These are phyloP conservation scores for Eurystomus glaucurus DNA, from an alignment of 2,797 vertebrate species.

Conservation along the genomic window DNA sequence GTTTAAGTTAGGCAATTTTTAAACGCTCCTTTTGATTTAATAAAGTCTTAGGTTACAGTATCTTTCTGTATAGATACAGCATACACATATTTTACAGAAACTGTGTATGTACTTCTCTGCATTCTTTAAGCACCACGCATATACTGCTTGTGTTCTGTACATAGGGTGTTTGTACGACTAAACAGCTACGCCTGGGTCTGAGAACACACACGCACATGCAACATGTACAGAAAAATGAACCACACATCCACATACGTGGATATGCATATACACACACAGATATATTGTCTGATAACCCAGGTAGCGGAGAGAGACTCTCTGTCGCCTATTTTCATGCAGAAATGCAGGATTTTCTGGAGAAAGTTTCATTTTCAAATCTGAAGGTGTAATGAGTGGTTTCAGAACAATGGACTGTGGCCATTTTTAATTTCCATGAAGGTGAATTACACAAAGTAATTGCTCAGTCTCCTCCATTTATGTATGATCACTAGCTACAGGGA, in stretches of 20 bases:
- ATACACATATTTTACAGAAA: not conserved
- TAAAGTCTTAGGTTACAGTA: not conserved
- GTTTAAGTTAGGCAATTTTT: conserved; percentile 67
- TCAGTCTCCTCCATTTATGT: not conserved
- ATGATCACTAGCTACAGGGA: not conserved
- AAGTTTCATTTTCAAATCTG: conserved; percentile 47
- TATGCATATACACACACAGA: fast-evolving
- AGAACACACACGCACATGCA: not conserved
- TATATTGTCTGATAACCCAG: not conserved
- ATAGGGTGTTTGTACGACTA: fast-evolving
- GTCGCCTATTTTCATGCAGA: not conserved
- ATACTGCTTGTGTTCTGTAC: not conserved
- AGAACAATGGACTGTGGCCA: conserved; percentile 36
- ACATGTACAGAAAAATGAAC: too few relatives aligned
- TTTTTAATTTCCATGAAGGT: conserved; percentile 50
- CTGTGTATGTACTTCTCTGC: not conserved
- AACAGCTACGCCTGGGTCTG: fast-evolving
- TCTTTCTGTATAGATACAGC: not conserved
- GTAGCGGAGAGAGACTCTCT: not conserved
- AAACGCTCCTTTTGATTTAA: conserved; percentile 74
- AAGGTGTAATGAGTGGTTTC: not conserved
- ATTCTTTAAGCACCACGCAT: fast-evolving
- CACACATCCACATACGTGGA: too few relatives aligned
- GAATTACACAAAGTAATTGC: not conserved
- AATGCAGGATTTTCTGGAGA: not conserved